These are phyloP conservation scores for Tupiocoris notatus DNA, from an alignment of 2,888 invertebrate genomes.

Conservation along the genomic window DNA sequence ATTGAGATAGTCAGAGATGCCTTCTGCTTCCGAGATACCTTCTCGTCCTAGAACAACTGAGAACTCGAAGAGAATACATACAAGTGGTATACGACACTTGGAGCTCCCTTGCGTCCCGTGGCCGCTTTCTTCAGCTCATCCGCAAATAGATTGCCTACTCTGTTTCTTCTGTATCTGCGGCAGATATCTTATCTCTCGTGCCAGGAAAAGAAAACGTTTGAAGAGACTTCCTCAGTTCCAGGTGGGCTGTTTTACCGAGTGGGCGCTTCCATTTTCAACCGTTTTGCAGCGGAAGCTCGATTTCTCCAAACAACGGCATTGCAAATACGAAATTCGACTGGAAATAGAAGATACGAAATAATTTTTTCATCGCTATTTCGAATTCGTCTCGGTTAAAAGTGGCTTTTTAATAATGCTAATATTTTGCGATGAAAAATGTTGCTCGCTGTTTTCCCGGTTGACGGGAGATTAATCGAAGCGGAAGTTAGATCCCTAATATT, in stretches of 20 bases:
- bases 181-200: constrained; percentile 16
- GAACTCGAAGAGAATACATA: constrained; percentile 25
- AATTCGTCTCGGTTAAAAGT: too few relatives aligned
- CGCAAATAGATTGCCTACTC: constrained; percentile 28
- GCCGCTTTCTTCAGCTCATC: constrained; percentile 29
- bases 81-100: constrained; percentile 1
- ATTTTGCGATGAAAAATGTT: too few relatives aligned
- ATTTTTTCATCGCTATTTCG: too few relatives aligned
- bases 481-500: too few relatives aligned
- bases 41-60: not conserved
- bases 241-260: not conserved
- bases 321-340: not conserved
- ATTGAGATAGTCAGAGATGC: constrained; percentile 35
- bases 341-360: too few relatives aligned
- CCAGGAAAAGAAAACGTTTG: constrained; percentile 6
- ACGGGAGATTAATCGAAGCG: too few relatives aligned
- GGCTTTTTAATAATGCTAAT: too few relatives aligned
- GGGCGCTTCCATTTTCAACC: constrained; percentile 17
- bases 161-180: constrained; percentile 1
- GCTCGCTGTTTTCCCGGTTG: too few relatives aligned
- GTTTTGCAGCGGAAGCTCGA: not conserved
- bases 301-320: constrained; percentile 3
- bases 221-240: not conserved
- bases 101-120: not conserved
- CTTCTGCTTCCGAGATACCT: constrained; percentile 32